Evolutionary conservation across 2,113 vertebrate genomes (phyloP).

Genomic region (Petrocephalus zakoni): DNA sequence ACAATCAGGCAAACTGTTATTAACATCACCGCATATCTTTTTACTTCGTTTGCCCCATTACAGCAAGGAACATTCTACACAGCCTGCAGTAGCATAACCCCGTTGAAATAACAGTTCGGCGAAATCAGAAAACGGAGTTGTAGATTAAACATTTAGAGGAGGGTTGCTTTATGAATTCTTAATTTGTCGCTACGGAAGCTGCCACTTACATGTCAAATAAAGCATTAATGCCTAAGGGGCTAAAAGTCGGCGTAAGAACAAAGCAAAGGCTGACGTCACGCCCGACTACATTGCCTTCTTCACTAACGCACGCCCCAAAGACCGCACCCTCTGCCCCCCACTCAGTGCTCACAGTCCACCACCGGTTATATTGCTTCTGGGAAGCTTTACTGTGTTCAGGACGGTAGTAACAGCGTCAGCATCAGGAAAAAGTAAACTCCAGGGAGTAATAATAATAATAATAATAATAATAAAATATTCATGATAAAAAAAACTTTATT

Average conservation of each 20-base stretch:
- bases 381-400: conserved; percentile 1
- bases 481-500: neutral
- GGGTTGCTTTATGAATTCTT: neutral
- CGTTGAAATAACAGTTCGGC: neutral
- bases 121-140: neutral
- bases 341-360: neutral
- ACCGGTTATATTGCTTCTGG: neutral
- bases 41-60: neutral
- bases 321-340: neutral
- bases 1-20: neutral
- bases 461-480: neutral
- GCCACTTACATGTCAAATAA: neutral
- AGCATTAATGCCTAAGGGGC: neutral
- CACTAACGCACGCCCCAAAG: neutral
- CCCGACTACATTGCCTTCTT: neutral
- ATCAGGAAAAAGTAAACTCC: neutral
- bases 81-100: neutral
- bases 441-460: neutral
- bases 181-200: neutral
- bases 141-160: neutral
- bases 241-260: neutral
- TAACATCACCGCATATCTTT: neutral
- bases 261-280: conserved; percentile 5
- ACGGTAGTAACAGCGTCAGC: neutral
- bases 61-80: neutral